Conservation (phyloP, 2,888 invertebrate genomes). For the Plagodis pulveraria region DNA sequence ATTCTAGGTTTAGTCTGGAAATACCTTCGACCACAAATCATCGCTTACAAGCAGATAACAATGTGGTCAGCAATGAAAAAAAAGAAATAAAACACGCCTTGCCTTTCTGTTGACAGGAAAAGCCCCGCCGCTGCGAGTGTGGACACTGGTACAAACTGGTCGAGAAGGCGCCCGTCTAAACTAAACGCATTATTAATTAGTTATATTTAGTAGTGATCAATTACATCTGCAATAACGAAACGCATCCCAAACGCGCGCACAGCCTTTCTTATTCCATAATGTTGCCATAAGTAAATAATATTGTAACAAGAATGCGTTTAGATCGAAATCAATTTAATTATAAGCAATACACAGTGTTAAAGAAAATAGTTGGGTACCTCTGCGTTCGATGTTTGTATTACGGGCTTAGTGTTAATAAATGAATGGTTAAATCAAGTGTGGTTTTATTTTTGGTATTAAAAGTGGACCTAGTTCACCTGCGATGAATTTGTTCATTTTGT, state of each 20-base stretch:
- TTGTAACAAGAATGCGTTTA: constrained; percentile 51
- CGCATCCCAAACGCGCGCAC: constrained; percentile 61
- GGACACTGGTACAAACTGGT: constrained; percentile 98
- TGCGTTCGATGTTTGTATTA: constrained; percentile 38
- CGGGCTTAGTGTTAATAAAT: constrained; percentile 40
- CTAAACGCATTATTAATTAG: constrained; percentile 80
- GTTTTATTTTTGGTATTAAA: constrained; percentile 2
- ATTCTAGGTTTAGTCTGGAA: too few relatives aligned
- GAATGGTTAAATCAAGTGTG: constrained; percentile 55
- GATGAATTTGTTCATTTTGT: too few relatives aligned
- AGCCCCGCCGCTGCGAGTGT: constrained; percentile 96
- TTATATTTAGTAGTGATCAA: constrained; percentile 62
- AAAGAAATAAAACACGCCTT: too few relatives aligned
- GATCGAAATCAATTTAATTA: constrained; percentile 69
- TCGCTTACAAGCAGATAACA: too few relatives aligned
- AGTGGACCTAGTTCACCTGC: not conserved
- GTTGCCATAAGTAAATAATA: constrained; percentile 39
- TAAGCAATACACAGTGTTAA: constrained; percentile 64
- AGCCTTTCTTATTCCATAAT: constrained; percentile 48
- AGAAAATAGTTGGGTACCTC: constrained; percentile 36
- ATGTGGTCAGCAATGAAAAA: too few relatives aligned
- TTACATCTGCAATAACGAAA: constrained; percentile 58
- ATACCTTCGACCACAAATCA: too few relatives aligned
- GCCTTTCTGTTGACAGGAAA: constrained; percentile 84
- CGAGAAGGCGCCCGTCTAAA: constrained; percentile 90